phyloP scores from a whole-genome alignment of 2,888 invertebrate genomes.

The Uropetala carovei region DNA sequence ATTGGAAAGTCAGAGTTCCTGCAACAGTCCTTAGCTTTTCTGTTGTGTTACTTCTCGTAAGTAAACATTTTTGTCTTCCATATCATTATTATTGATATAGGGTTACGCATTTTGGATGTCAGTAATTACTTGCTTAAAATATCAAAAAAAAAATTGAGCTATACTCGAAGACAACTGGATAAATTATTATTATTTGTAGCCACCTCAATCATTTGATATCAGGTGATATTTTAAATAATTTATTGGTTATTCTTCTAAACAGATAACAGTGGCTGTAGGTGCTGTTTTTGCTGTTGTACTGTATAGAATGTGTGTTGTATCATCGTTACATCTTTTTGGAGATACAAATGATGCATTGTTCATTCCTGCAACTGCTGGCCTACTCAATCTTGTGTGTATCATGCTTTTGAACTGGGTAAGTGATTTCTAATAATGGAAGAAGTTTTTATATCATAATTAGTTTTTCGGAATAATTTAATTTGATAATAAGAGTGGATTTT shows the following conservation, averaged over 20 bases:
- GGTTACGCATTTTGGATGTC: too few species aligned
- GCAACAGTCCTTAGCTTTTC: slow-evolving; percentile 84
- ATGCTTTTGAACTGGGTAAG: slow-evolving; percentile 83
- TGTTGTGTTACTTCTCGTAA: slow-evolving; percentile 79
- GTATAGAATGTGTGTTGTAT: slow-evolving; percentile 83
- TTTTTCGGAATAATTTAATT: too few species aligned
- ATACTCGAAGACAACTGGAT: background rate
- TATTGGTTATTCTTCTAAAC: slow-evolving; percentile 35
- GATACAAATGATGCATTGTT: slow-evolving; percentile 77
- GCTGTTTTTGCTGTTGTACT: slow-evolving; percentile 87
- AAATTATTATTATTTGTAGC: too few species aligned
- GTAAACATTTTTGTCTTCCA: slow-evolving; percentile 67
- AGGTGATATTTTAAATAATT: background rate
- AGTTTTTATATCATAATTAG: background rate
- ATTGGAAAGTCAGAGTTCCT: slow-evolving; percentile 85
- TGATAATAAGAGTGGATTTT: too few species aligned
- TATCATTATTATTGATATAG: background rate
- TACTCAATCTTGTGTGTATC: slow-evolving; percentile 87
- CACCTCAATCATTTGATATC: background rate
- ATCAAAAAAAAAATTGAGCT: background rate
- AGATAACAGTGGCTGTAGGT: slow-evolving; percentile 83
- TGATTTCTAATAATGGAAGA: background rate
- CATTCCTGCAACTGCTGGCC: slow-evolving; percentile 85
- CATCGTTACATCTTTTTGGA: slow-evolving; percentile 78
- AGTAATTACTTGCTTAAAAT: background rate